Base-by-base conservation (phyloP, 2,113 vertebrate species). In the Rhineura floridana region DNA sequence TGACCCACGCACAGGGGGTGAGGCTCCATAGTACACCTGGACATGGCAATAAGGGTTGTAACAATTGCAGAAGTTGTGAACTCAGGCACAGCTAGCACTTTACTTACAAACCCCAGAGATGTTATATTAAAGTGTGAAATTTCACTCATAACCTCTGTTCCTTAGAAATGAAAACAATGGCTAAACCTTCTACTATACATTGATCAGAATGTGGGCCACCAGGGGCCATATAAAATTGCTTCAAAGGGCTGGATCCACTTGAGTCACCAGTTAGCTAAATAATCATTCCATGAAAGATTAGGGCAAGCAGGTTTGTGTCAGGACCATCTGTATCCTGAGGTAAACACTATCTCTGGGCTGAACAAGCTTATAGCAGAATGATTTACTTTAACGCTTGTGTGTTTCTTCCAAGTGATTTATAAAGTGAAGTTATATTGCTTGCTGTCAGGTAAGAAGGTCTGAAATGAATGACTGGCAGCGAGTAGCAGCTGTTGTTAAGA, bases 381-480 rank as follows among this genome's bases (percentile, higher is more conserved):
- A 70, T 89, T 52, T 42, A 77, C 62, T 70, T 1, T 6, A 36
- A 87, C 81, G 33, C 3, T 28, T 30, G 55, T 72, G 7, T 59
- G 55, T 5, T 3, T 0, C 1, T 81, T 89, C 63, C 25, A 36
- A 83, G 15, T 72, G 82, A 70, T 85, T 78, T 78, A n/a, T 75
- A 55, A 36, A 46, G 15, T 85, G 28, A 89, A 72, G 42, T 69
- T 83, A 50, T 36, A 89, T 28, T 83, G 90, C 4, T 78, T 42
- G 10, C 70, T 84, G 6, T 72, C 92, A 88, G 48, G 11, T 30
- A 25, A 78, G 36, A 28, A 44, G 13, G 36, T 7, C 19, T 83
- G 23, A 44, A 59, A 72, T 77, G n/a, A 63, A 8, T 39, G 70
- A 86, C 3, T 50, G 82, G 69, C 25, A 89, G 5, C 28, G 17